Evolutionary conservation across 2,113 vertebrate genomes (phyloP).

Genomic region (Pogona vitticeps): DNA sequence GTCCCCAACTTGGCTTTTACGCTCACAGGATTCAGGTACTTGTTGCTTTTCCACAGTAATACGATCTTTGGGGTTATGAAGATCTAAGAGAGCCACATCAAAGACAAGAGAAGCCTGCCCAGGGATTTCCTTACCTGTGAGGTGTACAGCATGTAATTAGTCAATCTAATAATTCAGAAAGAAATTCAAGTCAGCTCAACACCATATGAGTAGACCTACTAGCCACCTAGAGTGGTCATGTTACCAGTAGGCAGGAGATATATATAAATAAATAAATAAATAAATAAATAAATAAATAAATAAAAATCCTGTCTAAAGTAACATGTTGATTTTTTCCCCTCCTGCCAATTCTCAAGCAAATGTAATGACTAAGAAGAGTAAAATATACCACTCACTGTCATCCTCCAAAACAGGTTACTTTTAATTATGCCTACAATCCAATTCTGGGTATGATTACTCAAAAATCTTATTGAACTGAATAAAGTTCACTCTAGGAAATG

Average conservation of each 20-base stretch:
- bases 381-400: background rate
- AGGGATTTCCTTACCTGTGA: conserved; percentile 92
- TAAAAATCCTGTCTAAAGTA: background rate
- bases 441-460: background rate
- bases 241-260: too few species aligned
- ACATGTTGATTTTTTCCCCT: background rate
- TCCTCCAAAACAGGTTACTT: background rate
- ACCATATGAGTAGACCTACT: too few species aligned
- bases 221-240: too few species aligned
- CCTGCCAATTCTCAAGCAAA: background rate
- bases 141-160: background rate
- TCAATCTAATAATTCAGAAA: background rate
- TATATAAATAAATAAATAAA: too few species aligned
- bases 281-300: too few species aligned
- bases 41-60: conserved; percentile 83
- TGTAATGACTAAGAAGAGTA: too few species aligned
- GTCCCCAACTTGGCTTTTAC: conserved; percentile 85
- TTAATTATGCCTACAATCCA: background rate
- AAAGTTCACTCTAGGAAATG: background rate
- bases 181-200: background rate
- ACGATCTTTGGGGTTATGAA: conserved; percentile 95
- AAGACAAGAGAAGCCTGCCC: conserved; percentile 95
- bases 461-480: background rate
- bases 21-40: conserved; percentile 82
- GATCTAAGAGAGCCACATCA: conserved; percentile 91